Conservation (phyloP, 2,888 invertebrate species). For the Noctua fimbriata region DNA sequence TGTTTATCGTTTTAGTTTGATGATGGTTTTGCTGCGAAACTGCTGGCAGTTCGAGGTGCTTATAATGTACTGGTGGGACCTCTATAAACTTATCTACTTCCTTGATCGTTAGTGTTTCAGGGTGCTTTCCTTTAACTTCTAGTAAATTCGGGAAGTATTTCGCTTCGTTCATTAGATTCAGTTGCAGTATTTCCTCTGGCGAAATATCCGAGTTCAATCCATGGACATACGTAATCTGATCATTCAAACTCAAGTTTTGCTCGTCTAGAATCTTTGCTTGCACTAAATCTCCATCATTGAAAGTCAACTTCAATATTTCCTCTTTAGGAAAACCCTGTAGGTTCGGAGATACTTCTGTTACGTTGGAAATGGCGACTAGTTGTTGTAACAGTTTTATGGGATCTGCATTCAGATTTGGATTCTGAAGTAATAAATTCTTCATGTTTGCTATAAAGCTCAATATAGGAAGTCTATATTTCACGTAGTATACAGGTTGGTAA, state of each 20-base stretch:
- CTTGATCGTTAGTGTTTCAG: slow-evolving; percentile 29
- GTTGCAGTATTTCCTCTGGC: slow-evolving; percentile 61
- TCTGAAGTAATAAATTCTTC: slow-evolving; percentile 66
- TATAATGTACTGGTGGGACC: slow-evolving; percentile 38
- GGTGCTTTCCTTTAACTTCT: slow-evolving; percentile 18
- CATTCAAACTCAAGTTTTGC: slow-evolving; percentile 61
- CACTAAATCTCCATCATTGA: slow-evolving; percentile 74
- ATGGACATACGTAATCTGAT: slow-evolving; percentile 68
- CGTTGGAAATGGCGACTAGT: slow-evolving; percentile 71
- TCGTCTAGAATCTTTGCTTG: slow-evolving; percentile 75
- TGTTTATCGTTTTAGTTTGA: slow-evolving; percentile 12
- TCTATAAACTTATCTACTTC: slow-evolving; percentile 32
- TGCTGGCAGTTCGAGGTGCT: slow-evolving; percentile 8
- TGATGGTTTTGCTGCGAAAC: neutral
- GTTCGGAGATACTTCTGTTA: slow-evolving; percentile 74
- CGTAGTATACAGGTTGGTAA: slow-evolving; percentile 78
- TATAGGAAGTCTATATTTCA: slow-evolving; percentile 81
- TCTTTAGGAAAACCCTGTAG: slow-evolving; percentile 72
- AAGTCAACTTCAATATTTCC: slow-evolving; percentile 73
- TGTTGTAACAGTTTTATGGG: slow-evolving; percentile 74
- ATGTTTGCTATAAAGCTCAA: slow-evolving; percentile 71
- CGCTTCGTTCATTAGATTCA: slow-evolving; percentile 50
- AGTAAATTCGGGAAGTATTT: slow-evolving; percentile 41
- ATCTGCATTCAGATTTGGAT: slow-evolving; percentile 70
- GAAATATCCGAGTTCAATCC: slow-evolving; percentile 69